Evolutionary conservation across 1,140 invertebrate genomes (phyloP).

Genomic region (Zaprionus camerounensis): DNA sequence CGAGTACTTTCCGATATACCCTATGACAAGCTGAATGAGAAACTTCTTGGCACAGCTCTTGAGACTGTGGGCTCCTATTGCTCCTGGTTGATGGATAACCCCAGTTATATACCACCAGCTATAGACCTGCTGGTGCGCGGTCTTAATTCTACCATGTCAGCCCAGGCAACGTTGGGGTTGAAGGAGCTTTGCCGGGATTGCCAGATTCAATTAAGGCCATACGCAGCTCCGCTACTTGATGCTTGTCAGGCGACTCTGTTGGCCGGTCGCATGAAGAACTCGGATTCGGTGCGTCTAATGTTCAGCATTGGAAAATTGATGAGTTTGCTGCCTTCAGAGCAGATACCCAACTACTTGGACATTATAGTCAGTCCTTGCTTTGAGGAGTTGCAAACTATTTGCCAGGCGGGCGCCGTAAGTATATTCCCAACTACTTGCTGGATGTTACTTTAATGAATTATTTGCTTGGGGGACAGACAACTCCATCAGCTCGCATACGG

Average conservation of each 20-base stretch:
- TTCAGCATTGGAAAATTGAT: slow-evolving; percentile 90
- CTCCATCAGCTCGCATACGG: slow-evolving; percentile 84
- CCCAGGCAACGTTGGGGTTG: slow-evolving; percentile 92
- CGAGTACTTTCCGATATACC: slow-evolving; percentile 88
- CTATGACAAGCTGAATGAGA: slow-evolving; percentile 86
- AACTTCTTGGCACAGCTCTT: slow-evolving; percentile 88
- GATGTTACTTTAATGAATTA: not conserved
- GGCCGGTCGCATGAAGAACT: slow-evolving; percentile 86
- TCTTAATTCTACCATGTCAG: slow-evolving; percentile 89
- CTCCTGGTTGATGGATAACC: slow-evolving; percentile 91
- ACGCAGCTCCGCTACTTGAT: slow-evolving; percentile 89
- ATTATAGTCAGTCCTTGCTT: slow-evolving; percentile 89
- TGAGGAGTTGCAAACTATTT: slow-evolving; percentile 86
- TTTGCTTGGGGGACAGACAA: slow-evolving; percentile 73
- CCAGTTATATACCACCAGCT: slow-evolving; percentile 85
- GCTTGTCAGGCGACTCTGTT: slow-evolving; percentile 86
- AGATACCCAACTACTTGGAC: slow-evolving; percentile 89
- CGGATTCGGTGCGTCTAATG: slow-evolving; percentile 90
- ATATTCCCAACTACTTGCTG: not conserved
- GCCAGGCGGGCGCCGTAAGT: slow-evolving; percentile 84
- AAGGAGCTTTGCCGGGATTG: slow-evolving; percentile 94
- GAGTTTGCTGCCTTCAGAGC: slow-evolving; percentile 87
- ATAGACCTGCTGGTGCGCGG: slow-evolving; percentile 88
- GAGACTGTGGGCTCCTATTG: slow-evolving; percentile 92
- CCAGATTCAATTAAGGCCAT: slow-evolving; percentile 88